Base-by-base conservation (phyloP, 2,888 invertebrate genomes). In the Silvanus unidentatus region DNA sequence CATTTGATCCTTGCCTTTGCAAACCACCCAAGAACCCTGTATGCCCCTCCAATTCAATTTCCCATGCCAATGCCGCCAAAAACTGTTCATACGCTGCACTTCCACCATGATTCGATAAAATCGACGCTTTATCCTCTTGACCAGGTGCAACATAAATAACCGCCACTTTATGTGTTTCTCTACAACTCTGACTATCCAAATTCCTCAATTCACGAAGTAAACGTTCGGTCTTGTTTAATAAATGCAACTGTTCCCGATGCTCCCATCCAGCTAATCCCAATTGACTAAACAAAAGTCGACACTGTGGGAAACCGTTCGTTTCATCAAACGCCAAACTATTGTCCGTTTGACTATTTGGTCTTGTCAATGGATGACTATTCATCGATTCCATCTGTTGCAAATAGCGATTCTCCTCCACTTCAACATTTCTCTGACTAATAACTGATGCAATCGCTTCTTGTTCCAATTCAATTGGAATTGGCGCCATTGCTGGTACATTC, bases 131-230 rank as follows among this genome's bases (percentile, higher is more conserved):
- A 59, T 95, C 93, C 71, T 98, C 97, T 68, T 99, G 99, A 0
- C 97, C 97, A 38, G 87, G 86, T n/a, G 88, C 94, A 12, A 99
- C 97, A 73, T 96, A 99, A 62, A 99, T 93, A 39, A 99, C 93
- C 12, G 98, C 99, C 60, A 96, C 70, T 74, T 97, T 96, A 73
- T 96, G 95, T 1, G 93, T 92, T 69, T 95, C 94, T 9, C 95
- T 79, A 58, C 92, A 95, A 70, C 84, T 79, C 60, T 95, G 95
- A 45, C 85, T 82, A 68, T 99, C 99, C 35, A 99, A 77, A 72
- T 99, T 95, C 49, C 93, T 80, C 46, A 99, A 71, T 68, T 97
- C 96, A 10, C 97, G 75, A 47, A 96, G 72, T 52, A 98, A 75
- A 44, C 94, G 86, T 59, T 96, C 95, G 58, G 88, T 88, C 63